Evolutionary conservation across 2,113 vertebrate genomes (phyloP), one percentile per base, ranked within the genome.

Genomic region (Otus sunia): DNA sequence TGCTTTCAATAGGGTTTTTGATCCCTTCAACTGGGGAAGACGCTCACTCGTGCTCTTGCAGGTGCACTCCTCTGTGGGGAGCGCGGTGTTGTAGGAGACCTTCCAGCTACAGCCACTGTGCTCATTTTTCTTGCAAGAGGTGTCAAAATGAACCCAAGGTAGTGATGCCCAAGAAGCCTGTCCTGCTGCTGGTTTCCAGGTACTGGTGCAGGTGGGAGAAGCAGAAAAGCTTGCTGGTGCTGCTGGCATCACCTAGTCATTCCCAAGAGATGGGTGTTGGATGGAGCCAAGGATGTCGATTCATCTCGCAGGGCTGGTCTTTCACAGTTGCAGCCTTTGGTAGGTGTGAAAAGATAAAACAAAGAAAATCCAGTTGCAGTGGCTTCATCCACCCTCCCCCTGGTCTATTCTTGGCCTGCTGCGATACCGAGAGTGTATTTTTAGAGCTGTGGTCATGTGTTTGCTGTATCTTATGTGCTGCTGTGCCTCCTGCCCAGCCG

Each of bases 391-490:
- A 15, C 55, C 36, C 43, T 29, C 68, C 32, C 41, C 32, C n/a
- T 2, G 23, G 80, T 94, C 95, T 97, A 88, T 96, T 97, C 96
- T 96, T 97, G 96, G 97, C 95, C 96, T 69, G 97, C 83, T 27
- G 55, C 84, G 93, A 96, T 96, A 97, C 75, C 72, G 56, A 90
- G 69, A n/a, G 43, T 19, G 90, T 98, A 98, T 98, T 97, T 98
- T 98, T 98, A 97, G 98, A 79, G 85, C n/a, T 41, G 39, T 73
- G 95, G 86, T 98, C 98, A 97, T 96, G 89, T 96, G 96, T 97
- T 97, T 95, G 96, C 97, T 98, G 90, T 91, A 89, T 95, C 83
- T 93, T 58, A 36, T 67, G 63, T 58, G 87, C 84, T 91, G 72
- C 92, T 52, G 2, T 79, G 90, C 77, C 82, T 93, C 58, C 86